Base-by-base conservation (phyloP, 2,888 invertebrate genomes). In the Drymonia ruficornis region DNA sequence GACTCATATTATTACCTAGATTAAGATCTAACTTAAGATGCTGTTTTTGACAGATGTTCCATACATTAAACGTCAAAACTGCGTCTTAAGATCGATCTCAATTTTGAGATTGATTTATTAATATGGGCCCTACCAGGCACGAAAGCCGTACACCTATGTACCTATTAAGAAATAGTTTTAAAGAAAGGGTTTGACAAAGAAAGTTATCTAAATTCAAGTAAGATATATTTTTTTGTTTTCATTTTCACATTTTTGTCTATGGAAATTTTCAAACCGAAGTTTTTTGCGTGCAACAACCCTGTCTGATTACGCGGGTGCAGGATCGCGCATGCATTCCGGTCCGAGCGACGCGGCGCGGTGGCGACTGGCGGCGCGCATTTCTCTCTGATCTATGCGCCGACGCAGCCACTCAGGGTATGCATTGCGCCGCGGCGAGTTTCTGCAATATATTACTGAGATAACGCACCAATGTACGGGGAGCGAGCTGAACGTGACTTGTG, bases 361-460 rank as follows among this genome's bases (percentile, higher is more conserved):
- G n/a, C 29, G 44, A 50, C 42, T 47, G 53, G 53, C 50, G 49
- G 31, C 53, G 59, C 53, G 63, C 67, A 70, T 65, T 74, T 71
- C 67, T 60, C 63, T 67, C 63, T 65, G 64, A 74, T 76, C 70
- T 77, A 72, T 67, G 67, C 61, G 31, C 63, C 63, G 58, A 63
- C 63, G 62, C 62, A 67, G 56, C 67, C 63, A 60, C 70, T 67
- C 63, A 53, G 60, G 47, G 66, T 71, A 68, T 64, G 67, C 62
- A 68, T 53, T 47, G 54, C 55, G 43, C 49, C 55, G 55, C 38
- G 55, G 40, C 47, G 34, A 28, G 50, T 52, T 60, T 65, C 50
- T 55, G 55, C 54, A 65, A 65, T 74, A 61, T 70, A 70, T 69
- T 65, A 54, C 55, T 42, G 29, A 61, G 74, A 72, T 74, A 69